These are phyloP conservation scores for Pheosia gnoma DNA, from an alignment of 2,888 invertebrate species.

Conservation along the genomic window DNA sequence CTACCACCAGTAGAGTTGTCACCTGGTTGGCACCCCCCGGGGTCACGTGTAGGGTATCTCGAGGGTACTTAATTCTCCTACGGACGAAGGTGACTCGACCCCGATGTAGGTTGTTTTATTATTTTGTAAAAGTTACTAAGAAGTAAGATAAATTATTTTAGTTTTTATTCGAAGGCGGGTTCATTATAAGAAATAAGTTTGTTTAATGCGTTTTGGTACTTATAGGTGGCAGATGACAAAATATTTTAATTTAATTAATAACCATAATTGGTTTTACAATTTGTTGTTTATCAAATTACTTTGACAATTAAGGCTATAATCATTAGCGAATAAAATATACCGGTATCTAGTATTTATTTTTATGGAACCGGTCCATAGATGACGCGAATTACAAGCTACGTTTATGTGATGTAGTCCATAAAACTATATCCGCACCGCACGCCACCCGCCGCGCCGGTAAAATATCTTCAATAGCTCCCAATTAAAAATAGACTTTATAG, in stretches of 20 bases:
- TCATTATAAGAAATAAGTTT: neutral
- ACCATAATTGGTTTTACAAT: neutral
- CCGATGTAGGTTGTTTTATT: too few relatives aligned
- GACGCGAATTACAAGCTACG: neutral
- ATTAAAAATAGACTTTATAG: conserved; percentile 36
- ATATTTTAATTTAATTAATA: neutral
- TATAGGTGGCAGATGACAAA: neutral
- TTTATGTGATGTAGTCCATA: neutral
- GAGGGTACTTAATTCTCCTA: too few relatives aligned
- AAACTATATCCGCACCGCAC: neutral
- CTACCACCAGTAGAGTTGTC: too few relatives aligned
- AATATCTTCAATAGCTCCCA: conserved; percentile 19
- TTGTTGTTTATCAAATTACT: neutral
- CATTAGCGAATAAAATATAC: neutral
- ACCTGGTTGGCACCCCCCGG: too few relatives aligned
- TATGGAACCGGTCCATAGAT: neutral
- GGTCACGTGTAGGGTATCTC: too few relatives aligned
- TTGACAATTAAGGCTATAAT: neutral
- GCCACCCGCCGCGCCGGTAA: conserved; percentile 27
- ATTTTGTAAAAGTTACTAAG: too few relatives aligned
- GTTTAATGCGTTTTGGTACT: neutral
- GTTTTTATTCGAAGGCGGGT: too few relatives aligned
- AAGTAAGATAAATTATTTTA: too few relatives aligned
- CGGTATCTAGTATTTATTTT: neutral
- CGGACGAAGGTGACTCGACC: too few relatives aligned